Conservation (phyloP, 2,888 invertebrate genomes). For the Psylliodes chrysocephalus region DNA sequence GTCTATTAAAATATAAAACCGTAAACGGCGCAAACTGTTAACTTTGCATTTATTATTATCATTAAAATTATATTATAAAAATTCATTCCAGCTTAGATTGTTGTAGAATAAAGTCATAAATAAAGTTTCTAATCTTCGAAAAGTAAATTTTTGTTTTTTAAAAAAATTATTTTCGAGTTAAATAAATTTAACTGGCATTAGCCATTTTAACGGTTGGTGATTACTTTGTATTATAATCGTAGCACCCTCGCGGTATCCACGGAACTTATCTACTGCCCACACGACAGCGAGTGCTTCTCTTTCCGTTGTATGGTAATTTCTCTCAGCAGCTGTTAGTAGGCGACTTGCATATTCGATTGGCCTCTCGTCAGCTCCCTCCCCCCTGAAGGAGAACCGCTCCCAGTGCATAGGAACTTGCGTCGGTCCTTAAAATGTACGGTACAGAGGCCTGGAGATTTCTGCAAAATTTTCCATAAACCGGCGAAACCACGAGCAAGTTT, state of each 20-base stretch:
- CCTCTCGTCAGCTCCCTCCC: neutral
- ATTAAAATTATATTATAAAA: no score
- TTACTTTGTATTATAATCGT: conserved; percentile 60
- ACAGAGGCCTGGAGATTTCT: conserved; percentile 12
- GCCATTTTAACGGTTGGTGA: conserved; percentile 64
- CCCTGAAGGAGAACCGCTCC: no score
- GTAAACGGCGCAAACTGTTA: no score
- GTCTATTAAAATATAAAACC: no score
- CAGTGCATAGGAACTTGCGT: neutral
- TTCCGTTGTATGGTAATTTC: conserved; percentile 48
- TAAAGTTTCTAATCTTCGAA: no score
- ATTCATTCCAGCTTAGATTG: no score
- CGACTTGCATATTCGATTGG: conserved; percentile 49
- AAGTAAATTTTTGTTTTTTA: no score
- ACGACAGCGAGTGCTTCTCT: conserved; percentile 49
- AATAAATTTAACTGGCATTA: no score
- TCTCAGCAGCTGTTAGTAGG: conserved; percentile 45
- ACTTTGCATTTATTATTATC: no score
- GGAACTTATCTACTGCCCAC: conserved; percentile 56
- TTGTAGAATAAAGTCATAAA: no score
- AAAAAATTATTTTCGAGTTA: no score
- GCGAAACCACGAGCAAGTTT: conserved; percentile 40
- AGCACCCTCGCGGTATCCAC: conserved; percentile 59
- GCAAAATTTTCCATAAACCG: no score
- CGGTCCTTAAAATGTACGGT: neutral